Base-by-base conservation (phyloP, 1,140 invertebrate genomes). In the Drosophila kanapiae region DNA sequence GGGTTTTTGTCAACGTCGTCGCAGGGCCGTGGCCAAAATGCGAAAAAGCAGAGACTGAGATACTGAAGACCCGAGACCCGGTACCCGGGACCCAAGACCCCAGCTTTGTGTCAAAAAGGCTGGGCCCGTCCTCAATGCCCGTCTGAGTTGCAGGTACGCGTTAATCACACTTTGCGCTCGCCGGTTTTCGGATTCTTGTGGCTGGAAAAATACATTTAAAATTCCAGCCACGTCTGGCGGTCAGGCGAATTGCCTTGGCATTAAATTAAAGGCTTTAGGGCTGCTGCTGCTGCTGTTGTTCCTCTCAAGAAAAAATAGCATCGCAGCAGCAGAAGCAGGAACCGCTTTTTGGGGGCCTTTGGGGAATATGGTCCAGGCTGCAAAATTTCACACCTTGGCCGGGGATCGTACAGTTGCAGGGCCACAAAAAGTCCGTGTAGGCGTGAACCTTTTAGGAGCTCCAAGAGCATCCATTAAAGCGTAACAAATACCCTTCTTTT, bases 111-210 rank as follows among this genome's bases (percentile, higher is more conserved):
- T 85, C 82, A 85, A 85, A 85, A 81, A 78, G 82, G 82, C 82
- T 74, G 82, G 61, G 58, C 78, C 48, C 45, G 58, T 59, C 54
- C 68, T 59, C 68, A 47, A 57, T 45, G 75, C 63, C 58, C 59
- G 63, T 58, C 68, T 67, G 59, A 80, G 82, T 65, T 57, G 78
- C 82, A 86, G 82, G 82, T 85, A 85, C 82, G 82, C 82, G 82
- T 85, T 85, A 85, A 85, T 85, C 82, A 85, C 82, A 85, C 82
- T 85, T 85, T 85, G 76, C 67, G 82, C 64, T 78, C 61, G 82
- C 64, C 74, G 82, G 49, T 85, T 77, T 77, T 80, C 70, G 48
- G 70, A 77, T 80, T 71, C 57, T 53, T 75, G 45, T 54, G 47
- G 57, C 53, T 47, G 56, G 42, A 69, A 40, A 63, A 78, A 85